phyloP scores from a whole-genome alignment of 2,113 vertebrate species.

The Elaphurus davidianus region DNA sequence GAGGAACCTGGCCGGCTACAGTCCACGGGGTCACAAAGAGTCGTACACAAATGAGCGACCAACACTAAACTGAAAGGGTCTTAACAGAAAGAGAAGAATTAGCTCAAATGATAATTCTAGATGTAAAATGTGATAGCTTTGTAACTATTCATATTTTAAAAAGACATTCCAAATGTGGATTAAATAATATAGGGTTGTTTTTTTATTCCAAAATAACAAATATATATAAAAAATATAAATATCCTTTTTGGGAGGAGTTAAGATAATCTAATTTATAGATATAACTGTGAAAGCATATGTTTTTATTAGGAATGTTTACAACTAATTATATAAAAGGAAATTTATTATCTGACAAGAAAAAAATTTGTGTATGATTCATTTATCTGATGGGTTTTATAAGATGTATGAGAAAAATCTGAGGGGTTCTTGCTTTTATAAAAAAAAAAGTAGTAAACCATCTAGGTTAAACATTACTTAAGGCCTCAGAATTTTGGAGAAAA shows the following conservation, averaged over 20 bases:
- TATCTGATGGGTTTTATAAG: neutral
- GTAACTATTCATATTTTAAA: neutral
- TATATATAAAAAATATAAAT: neutral
- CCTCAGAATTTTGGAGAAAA: neutral
- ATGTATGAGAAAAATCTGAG: neutral
- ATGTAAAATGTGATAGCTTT: neutral
- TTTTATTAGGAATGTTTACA: slow-evolving; percentile 7
- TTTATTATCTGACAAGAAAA: slow-evolving; percentile 12
- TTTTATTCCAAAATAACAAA: neutral
- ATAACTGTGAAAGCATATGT: slow-evolving; percentile 3
- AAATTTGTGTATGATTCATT: neutral
- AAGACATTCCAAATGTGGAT: neutral
- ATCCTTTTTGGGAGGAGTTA: neutral
- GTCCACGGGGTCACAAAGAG: neutral
- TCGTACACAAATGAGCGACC: neutral
- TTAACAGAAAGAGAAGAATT: neutral
- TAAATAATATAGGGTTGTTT: neutral
- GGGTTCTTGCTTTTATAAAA: neutral
- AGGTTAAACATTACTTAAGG: neutral
- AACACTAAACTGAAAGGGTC: neutral
- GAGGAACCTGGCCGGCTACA: neutral
- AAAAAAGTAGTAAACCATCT: neutral
- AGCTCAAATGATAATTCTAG: neutral
- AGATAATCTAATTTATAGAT: neutral
- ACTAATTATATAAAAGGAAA: neutral